Evolutionary conservation across 2,113 vertebrate species (phyloP).

Genomic region (Ammodytes dubius): DNA sequence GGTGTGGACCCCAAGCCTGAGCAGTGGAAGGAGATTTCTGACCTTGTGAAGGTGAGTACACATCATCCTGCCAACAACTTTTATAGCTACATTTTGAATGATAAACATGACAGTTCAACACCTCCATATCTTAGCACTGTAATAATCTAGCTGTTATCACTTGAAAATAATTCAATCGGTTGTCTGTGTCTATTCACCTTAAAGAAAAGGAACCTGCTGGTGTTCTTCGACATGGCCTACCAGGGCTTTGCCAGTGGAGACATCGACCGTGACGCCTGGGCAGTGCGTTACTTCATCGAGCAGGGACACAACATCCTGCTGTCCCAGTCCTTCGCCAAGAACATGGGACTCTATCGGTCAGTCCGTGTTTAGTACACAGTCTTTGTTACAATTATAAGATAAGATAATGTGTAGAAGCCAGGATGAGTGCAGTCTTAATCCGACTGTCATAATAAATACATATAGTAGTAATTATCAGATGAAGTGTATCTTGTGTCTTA

Average conservation of each 20-base stretch:
- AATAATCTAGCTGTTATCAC: neutral
- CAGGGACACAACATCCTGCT: slow-evolving; percentile 93
- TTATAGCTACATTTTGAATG: neutral
- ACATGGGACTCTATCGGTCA: slow-evolving; percentile 99
- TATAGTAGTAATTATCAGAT: neutral
- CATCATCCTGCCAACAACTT: neutral
- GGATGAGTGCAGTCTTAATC: neutral
- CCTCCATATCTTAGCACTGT: neutral
- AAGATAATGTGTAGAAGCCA: neutral
- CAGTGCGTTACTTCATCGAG: slow-evolving; percentile 95
- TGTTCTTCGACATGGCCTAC: slow-evolving; percentile 99
- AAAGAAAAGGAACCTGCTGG: slow-evolving; percentile 94
- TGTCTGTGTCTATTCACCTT: neutral
- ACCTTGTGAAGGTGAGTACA: slow-evolving; percentile 88
- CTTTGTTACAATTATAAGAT: neutral
- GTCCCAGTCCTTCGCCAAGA: slow-evolving; percentile 97
- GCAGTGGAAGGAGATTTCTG: slow-evolving; percentile 95
- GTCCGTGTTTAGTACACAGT: slow-evolving; percentile 49
- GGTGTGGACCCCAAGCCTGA: slow-evolving; percentile 95
- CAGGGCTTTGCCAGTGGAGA: slow-evolving; percentile 99
- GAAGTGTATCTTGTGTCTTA: slow-evolving; percentile 21
- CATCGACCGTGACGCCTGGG: slow-evolving; percentile 95
- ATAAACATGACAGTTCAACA: slow-evolving; percentile 26
- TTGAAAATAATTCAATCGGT: neutral
- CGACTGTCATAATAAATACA: neutral